Evolutionary conservation across 1,140 invertebrate genomes (phyloP).

Genomic region (Globodera rostochiensis): DNA sequence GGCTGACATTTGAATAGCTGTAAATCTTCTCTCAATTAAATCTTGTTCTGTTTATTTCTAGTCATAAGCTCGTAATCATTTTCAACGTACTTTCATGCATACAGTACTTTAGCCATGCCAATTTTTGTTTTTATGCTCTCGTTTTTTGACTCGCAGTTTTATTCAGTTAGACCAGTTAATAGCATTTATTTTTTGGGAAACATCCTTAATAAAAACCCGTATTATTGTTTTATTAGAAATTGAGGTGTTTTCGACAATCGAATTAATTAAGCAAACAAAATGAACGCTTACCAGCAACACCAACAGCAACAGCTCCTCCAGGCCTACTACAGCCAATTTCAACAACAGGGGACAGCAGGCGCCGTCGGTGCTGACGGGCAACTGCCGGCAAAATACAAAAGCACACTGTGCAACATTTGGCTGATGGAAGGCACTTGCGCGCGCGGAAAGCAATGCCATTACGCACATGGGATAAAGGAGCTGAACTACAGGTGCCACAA

Average conservation of each 20-base stretch:
- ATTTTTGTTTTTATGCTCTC: no score
- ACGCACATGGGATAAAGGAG: constrained; percentile 27
- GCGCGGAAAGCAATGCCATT: constrained; percentile 26
- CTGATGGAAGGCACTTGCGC: constrained; percentile 27
- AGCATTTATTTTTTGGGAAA: no score
- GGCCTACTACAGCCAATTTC: constrained; percentile 18
- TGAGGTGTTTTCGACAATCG: background rate
- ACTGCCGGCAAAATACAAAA: constrained; percentile 17
- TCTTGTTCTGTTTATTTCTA: no score
- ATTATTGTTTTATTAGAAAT: no score
- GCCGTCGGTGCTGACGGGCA: background rate
- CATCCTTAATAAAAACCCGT: no score
- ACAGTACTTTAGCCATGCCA: no score
- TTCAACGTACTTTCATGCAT: no score
- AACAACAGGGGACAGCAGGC: background rate
- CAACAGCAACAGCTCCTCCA: constrained; percentile 20
- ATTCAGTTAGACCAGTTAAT: no score
- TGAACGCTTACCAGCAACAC: constrained; percentile 12
- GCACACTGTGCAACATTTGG: constrained; percentile 30
- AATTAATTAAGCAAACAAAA: background rate
- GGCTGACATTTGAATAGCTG: no score
- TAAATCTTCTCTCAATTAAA: no score
- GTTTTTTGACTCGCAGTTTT: no score
- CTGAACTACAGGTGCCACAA: constrained; percentile 23
- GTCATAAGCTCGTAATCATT: no score